Evolutionary conservation across 2,113 vertebrate genomes (phyloP).

Genomic region (Alligator mississippiensis): DNA sequence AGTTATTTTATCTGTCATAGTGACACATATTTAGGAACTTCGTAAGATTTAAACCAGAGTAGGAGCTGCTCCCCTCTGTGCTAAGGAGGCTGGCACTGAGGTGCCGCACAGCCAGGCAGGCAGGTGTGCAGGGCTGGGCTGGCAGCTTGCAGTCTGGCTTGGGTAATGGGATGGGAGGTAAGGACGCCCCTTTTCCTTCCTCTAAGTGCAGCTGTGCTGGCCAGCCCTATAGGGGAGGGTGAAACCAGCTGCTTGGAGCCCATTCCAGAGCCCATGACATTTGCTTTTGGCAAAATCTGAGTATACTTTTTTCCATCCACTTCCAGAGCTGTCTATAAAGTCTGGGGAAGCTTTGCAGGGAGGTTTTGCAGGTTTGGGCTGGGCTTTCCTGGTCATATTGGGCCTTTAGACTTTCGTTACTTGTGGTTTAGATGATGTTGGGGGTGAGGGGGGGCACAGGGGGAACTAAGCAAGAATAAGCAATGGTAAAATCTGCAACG

Average conservation of each 20-base stretch:
- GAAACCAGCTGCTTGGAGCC: not conserved
- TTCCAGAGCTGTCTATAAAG: not conserved
- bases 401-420: not conserved
- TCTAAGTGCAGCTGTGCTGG: not conserved
- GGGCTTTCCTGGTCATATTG: not conserved
- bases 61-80: not conserved
- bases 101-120: not conserved
- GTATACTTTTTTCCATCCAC: not conserved
- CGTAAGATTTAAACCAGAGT: not conserved
- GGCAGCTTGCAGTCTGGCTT: not conserved
- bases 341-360: not conserved
- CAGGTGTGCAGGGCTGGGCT: not conserved
- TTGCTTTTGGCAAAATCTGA: not conserved
- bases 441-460: not conserved
- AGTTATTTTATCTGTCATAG: not conserved
- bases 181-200: not conserved
- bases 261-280: not conserved
- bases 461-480: not conserved
- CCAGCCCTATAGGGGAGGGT: rapidly evolving
- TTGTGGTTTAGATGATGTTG: not conserved
- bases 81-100: not conserved
- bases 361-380: not conserved
- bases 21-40: not conserved
- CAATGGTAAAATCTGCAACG: not conserved
- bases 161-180: too few relatives aligned